A percentile compares a stretch with the other conserved stretches of the same genome.
These are phyloP conservation scores for Mormoops blainvillei DNA, from an alignment of 2,113 vertebrate species.

Conservation along the genomic window DNA sequence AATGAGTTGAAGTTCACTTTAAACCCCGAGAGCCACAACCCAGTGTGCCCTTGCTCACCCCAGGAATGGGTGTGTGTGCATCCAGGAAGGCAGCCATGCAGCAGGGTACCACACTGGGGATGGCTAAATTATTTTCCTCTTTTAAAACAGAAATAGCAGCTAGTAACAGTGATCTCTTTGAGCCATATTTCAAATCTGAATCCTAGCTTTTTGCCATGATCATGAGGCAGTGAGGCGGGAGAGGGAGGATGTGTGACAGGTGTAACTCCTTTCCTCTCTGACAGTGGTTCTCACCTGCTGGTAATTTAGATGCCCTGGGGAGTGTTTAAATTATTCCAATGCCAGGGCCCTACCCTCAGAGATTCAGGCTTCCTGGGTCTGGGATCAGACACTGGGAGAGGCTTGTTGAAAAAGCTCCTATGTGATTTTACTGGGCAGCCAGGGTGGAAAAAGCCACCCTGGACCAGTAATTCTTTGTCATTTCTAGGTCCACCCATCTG, in stretches of 20 bases:
- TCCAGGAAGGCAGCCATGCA: neutral
- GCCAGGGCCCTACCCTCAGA: neutral
- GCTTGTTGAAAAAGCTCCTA: neutral
- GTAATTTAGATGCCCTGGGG: rapidly evolving
- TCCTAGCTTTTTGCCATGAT: no score
- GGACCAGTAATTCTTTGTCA: neutral
- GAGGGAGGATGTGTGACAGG: rapidly evolving
- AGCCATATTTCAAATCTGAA: neutral
- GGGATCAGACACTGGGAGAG: neutral
- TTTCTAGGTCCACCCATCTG: neutral
- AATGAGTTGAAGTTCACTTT: neutral
- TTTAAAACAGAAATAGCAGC: neutral
- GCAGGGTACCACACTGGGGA: rapidly evolving
- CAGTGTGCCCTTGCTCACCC: neutral
- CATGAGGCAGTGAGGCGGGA: rapidly evolving
- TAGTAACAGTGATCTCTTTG: neutral
- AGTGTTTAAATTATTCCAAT: neutral
- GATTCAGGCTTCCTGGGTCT: rapidly evolving
- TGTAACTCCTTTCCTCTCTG: neutral
- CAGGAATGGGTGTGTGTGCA: rapidly evolving
- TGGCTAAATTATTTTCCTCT: neutral
- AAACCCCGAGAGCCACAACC: no score
- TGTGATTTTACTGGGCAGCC: rapidly evolving
- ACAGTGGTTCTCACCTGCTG: rapidly evolving
- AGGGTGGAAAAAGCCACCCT: neutral